phyloP scores from a whole-genome alignment of 2,797 vertebrate species.

The Leptodactylus fallax region DNA sequence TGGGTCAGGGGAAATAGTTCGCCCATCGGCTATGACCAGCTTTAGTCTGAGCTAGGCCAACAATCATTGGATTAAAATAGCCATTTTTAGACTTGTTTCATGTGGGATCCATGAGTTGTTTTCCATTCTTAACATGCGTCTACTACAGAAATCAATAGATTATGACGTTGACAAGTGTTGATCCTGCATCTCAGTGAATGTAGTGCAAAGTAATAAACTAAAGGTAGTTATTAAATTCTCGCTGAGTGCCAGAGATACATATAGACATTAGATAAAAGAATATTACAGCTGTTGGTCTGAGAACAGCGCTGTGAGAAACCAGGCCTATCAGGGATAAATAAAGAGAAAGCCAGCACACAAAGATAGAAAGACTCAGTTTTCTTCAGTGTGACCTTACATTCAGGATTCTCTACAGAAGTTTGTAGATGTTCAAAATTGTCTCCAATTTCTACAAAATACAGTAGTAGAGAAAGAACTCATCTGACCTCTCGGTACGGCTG shows the following conservation, averaged over 20 bases:
- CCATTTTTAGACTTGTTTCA: neutral
- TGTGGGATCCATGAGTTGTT: neutral
- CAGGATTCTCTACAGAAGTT: too few species aligned
- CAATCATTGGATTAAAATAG: neutral
- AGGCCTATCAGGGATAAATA: too few species aligned
- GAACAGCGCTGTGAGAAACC: neutral
- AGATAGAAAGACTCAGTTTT: neutral
- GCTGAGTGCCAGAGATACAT: neutral
- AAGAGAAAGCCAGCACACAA: too few species aligned
- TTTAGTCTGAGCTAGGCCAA: neutral
- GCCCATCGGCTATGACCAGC: too few species aligned
- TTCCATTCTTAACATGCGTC: neutral
- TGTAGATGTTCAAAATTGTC: neutral
- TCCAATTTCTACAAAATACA: neutral
- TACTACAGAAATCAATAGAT: too few species aligned
- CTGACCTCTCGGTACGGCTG: neutral
- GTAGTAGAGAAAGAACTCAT: neutral
- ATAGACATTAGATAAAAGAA: neutral
- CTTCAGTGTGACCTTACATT: neutral
- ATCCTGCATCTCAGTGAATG: too few species aligned
- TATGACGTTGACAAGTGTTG: too few species aligned
- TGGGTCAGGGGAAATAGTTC: too few species aligned
- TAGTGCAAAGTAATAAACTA: too few species aligned
- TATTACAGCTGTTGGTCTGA: neutral
- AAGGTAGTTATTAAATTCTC: too few species aligned